Percentiles rank a stretch among this genome's conserved stretches.
Evolutionary conservation across 2,888 invertebrate species (phyloP).

Genomic region (Drosophila neotestacea): DNA sequence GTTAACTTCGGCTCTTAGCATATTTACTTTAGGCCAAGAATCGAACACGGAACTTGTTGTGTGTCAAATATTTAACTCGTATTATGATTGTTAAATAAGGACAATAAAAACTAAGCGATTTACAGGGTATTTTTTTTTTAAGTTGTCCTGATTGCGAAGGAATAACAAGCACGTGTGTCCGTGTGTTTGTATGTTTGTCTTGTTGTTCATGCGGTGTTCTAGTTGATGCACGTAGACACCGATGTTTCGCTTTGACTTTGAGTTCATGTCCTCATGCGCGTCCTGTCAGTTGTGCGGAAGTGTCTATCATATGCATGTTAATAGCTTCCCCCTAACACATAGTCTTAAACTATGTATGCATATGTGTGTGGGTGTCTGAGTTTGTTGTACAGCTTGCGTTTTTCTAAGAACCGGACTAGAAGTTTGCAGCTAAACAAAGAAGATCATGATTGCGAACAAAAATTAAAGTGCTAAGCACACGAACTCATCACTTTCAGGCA

Average conservation of each 20-base stretch:
- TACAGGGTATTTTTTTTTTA: conserved; percentile 29
- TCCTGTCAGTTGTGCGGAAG: conserved; percentile 71
- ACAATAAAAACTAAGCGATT: background rate
- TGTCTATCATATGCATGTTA: conserved; percentile 81
- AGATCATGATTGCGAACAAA: conserved; percentile 22
- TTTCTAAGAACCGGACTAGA: conserved; percentile 15
- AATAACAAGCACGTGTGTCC: conserved; percentile 36
- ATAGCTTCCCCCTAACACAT: conserved; percentile 52
- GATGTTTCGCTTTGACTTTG: conserved; percentile 61
- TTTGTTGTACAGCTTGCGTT: conserved; percentile 22
- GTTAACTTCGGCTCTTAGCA: background rate
- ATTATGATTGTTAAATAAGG: background rate
- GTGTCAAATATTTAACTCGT: background rate
- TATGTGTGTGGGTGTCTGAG: conserved; percentile 3
- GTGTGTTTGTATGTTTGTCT: conserved; percentile 10
- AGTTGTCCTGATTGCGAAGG: conserved; percentile 23
- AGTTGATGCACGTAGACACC: conserved; percentile 66
- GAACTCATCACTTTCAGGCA: conserved; percentile 21
- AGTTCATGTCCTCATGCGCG: conserved; percentile 53
- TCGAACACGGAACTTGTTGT: no score
- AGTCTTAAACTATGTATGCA: conserved; percentile 17
- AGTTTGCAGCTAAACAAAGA: conserved; percentile 9
- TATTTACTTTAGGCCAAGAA: background rate
- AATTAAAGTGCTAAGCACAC: conserved; percentile 23
- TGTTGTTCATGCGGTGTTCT: conserved; percentile 30